Base-by-base conservation (phyloP, 2,888 invertebrate species). In the Heterodera filipjevi region DNA sequence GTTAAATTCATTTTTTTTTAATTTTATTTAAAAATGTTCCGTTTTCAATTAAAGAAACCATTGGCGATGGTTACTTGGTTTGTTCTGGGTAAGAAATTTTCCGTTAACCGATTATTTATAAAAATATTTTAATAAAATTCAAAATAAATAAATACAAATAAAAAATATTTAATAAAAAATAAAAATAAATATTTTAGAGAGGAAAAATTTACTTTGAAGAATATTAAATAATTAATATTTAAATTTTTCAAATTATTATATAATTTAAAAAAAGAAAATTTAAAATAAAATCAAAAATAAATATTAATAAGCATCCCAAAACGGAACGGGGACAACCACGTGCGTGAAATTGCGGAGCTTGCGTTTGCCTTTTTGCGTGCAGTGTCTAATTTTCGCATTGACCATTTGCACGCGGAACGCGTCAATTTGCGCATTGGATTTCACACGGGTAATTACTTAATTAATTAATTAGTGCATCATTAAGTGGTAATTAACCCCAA, bases 11-110 rank as follows among this genome's bases (percentile, higher is more conserved):
- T 39, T 39, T 39, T n/a, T 59, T 59, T 59, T 59, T 10, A 27
- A 27, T 53, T 53, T 19, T 22, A 53, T 19, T 53, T 53, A 53
- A 16, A 53, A 53, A 27, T 27, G 27, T 27, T 6, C 10, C 5
- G 6, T 59, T 6, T 27, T 8, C 5, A 10, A 10, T 59, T 59
- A 8, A 39, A 78, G 82, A 82, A 49, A 79, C 77, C 12, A 87
- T 87, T 59, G 86, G 87, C 0, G 87, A 87, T 71, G 87, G 85
- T 19, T 87, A 87, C 76, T 75, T 87, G 16, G 85, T 85, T 44
- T 86, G 85, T 22, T 85, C 85, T 6, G 87, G 59, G 59, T 59
- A 59, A 27, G 27, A 8, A 10, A 3, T 49, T 10, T 44, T 44
- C n/a, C n/a, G n/a, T n/a, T n/a, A n/a, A n/a, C n/a, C n/a, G n/a